Conservation (phyloP, 2,113 vertebrate genomes). For the Tiliqua scincoides region DNA sequence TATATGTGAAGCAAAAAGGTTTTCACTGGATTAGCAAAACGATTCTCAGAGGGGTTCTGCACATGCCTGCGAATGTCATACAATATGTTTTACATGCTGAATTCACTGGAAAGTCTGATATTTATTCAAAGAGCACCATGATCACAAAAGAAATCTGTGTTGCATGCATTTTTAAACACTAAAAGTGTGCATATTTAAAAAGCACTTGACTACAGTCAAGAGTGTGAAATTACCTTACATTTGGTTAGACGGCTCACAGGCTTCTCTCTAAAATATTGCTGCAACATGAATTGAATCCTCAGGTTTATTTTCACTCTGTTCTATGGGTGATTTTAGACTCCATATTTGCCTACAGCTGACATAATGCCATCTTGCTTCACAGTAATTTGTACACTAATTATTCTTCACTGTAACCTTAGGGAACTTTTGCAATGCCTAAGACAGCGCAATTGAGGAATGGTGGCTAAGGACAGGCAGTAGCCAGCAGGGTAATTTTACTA, state of each 20-base stretch:
- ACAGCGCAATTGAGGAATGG: not conserved
- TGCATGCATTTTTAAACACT: slow-evolving; percentile 22
- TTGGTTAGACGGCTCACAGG: not conserved
- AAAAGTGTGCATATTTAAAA: slow-evolving; percentile 33
- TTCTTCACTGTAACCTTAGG: slow-evolving; percentile 1
- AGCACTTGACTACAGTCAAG: slow-evolving; percentile 6
- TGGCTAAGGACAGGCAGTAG: not conserved
- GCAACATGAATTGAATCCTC: not conserved
- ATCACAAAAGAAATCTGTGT: slow-evolving; percentile 4
- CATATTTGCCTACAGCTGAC: not conserved
- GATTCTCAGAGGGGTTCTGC: not conserved
- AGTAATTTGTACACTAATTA: not conserved
- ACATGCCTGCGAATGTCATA: not conserved
- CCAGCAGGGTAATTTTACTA: not conserved
- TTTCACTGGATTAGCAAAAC: not conserved
- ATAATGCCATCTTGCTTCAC: not conserved
- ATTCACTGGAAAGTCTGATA: not conserved
- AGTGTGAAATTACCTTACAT: slow-evolving; percentile 2
- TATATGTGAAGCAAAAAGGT: no score
- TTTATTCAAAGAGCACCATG: slow-evolving; percentile 11
- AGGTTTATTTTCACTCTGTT: not conserved
- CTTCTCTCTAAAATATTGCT: not conserved
- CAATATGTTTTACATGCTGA: not conserved
- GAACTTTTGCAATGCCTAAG: not conserved
- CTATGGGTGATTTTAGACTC: not conserved